These are phyloP conservation scores for Corapipo altera DNA, from an alignment of 2,113 vertebrate species.

Conservation along the genomic window DNA sequence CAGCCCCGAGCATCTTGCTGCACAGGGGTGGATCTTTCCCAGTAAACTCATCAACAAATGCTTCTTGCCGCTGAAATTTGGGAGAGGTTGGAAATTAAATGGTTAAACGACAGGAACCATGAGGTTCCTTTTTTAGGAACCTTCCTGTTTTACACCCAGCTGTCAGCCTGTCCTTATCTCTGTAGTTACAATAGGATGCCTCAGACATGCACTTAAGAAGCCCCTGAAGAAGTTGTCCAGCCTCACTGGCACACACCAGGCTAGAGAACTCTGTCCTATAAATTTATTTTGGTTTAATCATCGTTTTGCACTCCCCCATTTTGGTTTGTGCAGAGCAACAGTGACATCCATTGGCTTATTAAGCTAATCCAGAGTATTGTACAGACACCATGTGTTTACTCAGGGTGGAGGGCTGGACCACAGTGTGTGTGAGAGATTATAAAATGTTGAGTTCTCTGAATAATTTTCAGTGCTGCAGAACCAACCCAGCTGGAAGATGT, in stretches of 20 bases:
- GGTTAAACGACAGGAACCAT: not conserved
- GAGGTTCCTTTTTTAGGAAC: not conserved
- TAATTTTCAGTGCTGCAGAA: not conserved
- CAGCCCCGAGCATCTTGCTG: not conserved
- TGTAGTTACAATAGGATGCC: not conserved
- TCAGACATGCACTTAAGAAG: not conserved
- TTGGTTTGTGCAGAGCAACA: slow-evolving; percentile 50
- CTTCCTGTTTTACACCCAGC: not conserved
- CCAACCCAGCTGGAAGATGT: not conserved
- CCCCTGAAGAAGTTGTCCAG: not conserved
- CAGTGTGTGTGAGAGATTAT: not conserved
- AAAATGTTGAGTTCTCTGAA: not conserved
- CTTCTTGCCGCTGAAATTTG: not conserved
- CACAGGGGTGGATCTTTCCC: not conserved
- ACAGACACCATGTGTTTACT: not conserved
- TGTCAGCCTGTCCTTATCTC: not conserved
- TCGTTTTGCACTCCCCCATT: not conserved
- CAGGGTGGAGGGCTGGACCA: not conserved
- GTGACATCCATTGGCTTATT: slow-evolving; percentile 73
- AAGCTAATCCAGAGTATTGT: not conserved
- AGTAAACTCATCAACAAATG: not conserved
- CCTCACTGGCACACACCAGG: not conserved
- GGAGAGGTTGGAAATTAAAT: not conserved
- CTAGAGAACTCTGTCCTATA: not conserved
- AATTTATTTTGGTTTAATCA: not conserved